Evolutionary conservation across 2,113 vertebrate species (phyloP).

Genomic region (Daboia siamensis): DNA sequence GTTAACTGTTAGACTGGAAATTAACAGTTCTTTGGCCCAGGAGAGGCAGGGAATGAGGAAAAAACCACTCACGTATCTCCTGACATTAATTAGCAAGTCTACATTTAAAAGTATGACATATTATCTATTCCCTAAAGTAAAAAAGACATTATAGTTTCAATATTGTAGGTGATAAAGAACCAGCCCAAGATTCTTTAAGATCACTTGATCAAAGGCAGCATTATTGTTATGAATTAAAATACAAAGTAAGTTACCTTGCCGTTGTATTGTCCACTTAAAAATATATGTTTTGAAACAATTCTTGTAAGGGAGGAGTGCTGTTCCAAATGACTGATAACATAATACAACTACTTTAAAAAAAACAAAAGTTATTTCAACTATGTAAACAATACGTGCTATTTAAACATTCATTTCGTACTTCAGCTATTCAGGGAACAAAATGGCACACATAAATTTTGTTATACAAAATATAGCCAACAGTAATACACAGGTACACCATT

Average conservation of each 20-base stretch:
- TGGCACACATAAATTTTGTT: slow-evolving; percentile 69
- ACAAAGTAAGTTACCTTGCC: neutral
- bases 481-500: slow-evolving; percentile 96
- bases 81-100: neutral
- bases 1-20: neutral
- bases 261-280: neutral
- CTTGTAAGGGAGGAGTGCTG: slow-evolving; percentile 52
- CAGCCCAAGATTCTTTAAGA: neutral
- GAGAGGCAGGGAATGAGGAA: neutral
- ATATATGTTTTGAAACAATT: slow-evolving; percentile 51
- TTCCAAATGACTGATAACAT: slow-evolving; percentile 49
- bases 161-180: neutral
- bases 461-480: slow-evolving; percentile 76
- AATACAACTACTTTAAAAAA: slow-evolving; percentile 60
- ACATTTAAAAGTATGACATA: neutral
- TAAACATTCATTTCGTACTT: slow-evolving; percentile 61
- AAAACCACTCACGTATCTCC: neutral
- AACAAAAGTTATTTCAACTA: slow-evolving; percentile 53
- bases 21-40: neutral
- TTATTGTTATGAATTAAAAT: neutral
- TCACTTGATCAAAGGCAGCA: neutral
- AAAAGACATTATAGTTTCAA: neutral
- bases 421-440: slow-evolving; percentile 60
- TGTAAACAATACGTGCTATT: slow-evolving; percentile 64
- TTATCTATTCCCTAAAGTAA: neutral